Evolutionary conservation across 92 coral and sea anemone species (phyloP).

Genomic region (Parazoanthus darwini): DNA sequence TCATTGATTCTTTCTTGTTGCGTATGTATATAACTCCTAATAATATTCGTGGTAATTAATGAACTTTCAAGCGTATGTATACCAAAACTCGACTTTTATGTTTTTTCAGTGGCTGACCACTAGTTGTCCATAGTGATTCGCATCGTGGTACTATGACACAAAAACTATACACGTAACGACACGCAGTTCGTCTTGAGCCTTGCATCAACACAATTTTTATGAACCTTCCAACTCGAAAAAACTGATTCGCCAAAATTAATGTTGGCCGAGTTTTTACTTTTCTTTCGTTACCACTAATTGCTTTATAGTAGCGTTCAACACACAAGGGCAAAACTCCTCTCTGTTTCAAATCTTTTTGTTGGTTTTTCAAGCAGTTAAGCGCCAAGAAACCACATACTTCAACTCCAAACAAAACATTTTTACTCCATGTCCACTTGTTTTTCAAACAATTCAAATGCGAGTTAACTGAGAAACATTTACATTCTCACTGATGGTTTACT

Average conservation of each 20-base stretch:
- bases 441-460: not conserved
- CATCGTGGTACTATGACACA: not conserved
- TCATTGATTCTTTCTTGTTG: too few species aligned
- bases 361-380: not conserved
- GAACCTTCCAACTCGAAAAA: not conserved
- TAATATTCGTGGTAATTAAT: too few species aligned
- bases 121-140: not conserved
- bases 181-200: too few species aligned
- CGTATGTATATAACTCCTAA: too few species aligned
- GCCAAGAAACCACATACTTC: conserved; percentile 1
- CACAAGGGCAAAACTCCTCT: not conserved
- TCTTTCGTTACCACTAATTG: not conserved
- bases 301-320: not conserved
- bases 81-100: too few species aligned
- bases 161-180: too few species aligned
- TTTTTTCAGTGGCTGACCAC: too few species aligned
- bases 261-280: not conserved
- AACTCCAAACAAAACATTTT: not conserved
- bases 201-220: not conserved
- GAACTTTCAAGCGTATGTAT: too few species aligned
- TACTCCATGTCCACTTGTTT: not conserved
- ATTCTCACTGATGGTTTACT: not conserved
- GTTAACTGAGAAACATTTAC: not conserved
- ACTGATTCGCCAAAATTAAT: too few species aligned
- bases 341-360: not conserved